Percentiles rank a stretch among this genome's conserved stretches.
phyloP scores from a whole-genome alignment of 2,888 invertebrate genomes.

The Calameuta pallipes region DNA sequence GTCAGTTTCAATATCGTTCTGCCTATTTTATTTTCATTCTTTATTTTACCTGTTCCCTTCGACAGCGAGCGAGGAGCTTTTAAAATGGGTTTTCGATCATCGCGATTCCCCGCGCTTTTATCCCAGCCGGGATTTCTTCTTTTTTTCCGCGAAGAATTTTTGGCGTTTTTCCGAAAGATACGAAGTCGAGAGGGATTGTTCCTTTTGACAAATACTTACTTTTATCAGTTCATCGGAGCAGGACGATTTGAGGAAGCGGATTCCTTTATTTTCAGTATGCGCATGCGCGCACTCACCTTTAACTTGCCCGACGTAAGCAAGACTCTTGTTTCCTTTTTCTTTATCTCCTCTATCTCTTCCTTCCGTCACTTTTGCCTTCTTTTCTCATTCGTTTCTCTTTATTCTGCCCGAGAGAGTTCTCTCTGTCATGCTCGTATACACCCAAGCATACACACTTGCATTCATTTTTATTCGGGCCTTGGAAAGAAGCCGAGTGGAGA shows the following conservation, averaged over 20 bases:
- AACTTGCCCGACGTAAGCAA: not conserved
- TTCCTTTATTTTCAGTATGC: too few relatives aligned
- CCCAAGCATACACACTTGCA: constrained; percentile 25
- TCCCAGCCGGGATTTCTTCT: too few relatives aligned
- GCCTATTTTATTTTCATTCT: constrained; percentile 23
- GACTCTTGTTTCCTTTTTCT: constrained; percentile 15
- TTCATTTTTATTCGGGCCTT: constrained; percentile 48
- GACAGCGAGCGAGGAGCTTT: too few relatives aligned
- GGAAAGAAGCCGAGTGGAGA: constrained; percentile 31
- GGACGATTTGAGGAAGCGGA: too few relatives aligned
- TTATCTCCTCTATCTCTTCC: constrained; percentile 22
- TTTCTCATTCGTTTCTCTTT: constrained; percentile 23
- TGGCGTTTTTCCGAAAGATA: too few relatives aligned
- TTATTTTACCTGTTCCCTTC: constrained; percentile 19
- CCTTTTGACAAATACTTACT: too few relatives aligned
- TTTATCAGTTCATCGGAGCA: too few relatives aligned
- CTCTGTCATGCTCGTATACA: constrained; percentile 9
- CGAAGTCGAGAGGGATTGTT: too few relatives aligned
- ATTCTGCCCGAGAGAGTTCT: constrained; percentile 5
- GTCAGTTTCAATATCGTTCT: constrained; percentile 37
- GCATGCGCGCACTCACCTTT: too few relatives aligned
- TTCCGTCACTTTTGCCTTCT: constrained; percentile 23
- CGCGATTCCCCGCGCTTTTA: too few relatives aligned
- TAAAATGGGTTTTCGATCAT: too few relatives aligned
- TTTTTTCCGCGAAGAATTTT: too few relatives aligned